Conservation (phyloP, 2,888 invertebrate genomes). For the Gymnoscelis rufifasciata region DNA sequence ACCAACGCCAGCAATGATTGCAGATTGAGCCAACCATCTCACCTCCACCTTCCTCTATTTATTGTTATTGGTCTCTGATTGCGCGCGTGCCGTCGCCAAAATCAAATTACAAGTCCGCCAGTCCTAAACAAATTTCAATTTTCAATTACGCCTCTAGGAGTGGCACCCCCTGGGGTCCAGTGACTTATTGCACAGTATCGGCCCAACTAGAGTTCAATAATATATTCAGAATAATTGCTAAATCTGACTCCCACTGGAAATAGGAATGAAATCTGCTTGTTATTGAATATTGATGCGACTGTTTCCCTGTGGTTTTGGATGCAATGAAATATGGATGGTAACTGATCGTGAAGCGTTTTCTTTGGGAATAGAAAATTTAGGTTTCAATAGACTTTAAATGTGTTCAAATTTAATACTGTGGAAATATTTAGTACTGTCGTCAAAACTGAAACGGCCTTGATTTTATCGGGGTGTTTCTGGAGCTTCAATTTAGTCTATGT, state of each 20-base stretch:
- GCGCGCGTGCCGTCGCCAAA: constrained; percentile 56
- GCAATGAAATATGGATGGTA: too few species aligned
- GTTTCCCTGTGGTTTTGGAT: too few species aligned
- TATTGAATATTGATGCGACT: too few species aligned
- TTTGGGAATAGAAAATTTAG: too few species aligned
- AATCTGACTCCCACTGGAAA: constrained; percentile 48
- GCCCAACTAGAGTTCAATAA: constrained; percentile 55
- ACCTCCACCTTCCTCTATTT: constrained; percentile 60
- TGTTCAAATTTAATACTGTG: too few species aligned
- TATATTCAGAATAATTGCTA: constrained; percentile 71
- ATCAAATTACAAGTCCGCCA: constrained; percentile 68
- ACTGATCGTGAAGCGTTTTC: too few species aligned
- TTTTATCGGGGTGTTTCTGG: too few species aligned
- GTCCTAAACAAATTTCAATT: constrained; percentile 78
- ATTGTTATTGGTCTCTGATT: constrained; percentile 65
- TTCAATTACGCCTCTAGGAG: constrained; percentile 70
- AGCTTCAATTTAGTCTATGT: background rate
- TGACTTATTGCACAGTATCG: constrained; percentile 66
- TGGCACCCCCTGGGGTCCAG: constrained; percentile 57
- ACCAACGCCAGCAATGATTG: constrained; percentile 40
- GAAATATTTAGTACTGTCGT: too few species aligned
- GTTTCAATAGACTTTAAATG: too few species aligned
- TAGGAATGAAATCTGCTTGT: constrained; percentile 4
- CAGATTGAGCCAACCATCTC: constrained; percentile 46
- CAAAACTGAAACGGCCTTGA: too few species aligned